phyloP scores from a whole-genome alignment of 1,140 invertebrate genomes.

The Dendroctonus valens region DNA sequence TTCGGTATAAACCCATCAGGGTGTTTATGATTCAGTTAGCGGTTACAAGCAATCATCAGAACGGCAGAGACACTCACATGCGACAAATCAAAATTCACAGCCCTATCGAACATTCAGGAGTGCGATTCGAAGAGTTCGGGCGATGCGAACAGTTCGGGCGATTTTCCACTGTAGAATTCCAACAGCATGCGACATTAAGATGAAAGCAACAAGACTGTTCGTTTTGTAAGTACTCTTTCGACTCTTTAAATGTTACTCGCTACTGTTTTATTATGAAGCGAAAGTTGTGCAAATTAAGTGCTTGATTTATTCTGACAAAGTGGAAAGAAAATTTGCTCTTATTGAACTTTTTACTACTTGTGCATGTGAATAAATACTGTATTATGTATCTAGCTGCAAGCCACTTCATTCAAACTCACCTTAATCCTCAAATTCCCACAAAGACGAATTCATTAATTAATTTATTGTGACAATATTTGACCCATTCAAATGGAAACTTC shows the following conservation, averaged over 20 bases:
- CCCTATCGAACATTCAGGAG: constrained; percentile 76
- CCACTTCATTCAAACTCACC: too few relatives aligned
- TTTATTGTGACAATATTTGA: too few relatives aligned
- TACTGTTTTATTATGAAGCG: background rate
- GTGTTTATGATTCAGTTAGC: constrained; percentile 97
- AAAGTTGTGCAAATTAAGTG: too few relatives aligned
- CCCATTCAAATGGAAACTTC: too few relatives aligned
- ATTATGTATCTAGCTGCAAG: too few relatives aligned
- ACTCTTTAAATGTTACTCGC: background rate
- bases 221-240: background rate
- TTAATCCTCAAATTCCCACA: too few relatives aligned
- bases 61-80: constrained; percentile 97
- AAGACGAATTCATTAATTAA: too few relatives aligned
- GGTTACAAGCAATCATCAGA: constrained; percentile 97
- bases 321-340: too few relatives aligned
- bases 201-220: constrained; percentile 48
- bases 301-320: too few relatives aligned
- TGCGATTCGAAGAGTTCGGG: constrained; percentile 69
- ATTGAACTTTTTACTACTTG: too few relatives aligned
- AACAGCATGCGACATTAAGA: constrained; percentile 76
- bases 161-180: constrained; percentile 79
- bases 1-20: constrained; percentile 81
- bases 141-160: constrained; percentile 75
- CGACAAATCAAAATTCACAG: constrained; percentile 96
- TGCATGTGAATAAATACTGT: too few relatives aligned